phyloP scores from a whole-genome alignment of 1,140 invertebrate genomes.

The Zaprionus africanus region DNA sequence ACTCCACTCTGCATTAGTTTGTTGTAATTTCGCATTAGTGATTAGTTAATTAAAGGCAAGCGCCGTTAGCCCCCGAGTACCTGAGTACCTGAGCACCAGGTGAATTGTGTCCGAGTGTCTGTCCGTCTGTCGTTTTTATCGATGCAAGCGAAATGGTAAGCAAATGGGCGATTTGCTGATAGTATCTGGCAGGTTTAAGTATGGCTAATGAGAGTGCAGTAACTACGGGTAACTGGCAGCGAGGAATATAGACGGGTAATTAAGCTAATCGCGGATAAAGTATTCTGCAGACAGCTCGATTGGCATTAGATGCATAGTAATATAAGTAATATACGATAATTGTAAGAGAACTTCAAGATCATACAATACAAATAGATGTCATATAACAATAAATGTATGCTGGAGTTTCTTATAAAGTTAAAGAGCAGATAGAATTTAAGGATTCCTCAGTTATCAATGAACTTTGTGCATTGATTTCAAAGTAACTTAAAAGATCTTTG shows the following conservation, averaged over 20 bases:
- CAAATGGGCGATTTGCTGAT: constrained; percentile 27
- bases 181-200: not conserved
- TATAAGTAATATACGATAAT: not conserved
- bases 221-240: not conserved
- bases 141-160: constrained; percentile 14
- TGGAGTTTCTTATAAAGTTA: too few relatives aligned
- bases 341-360: not conserved
- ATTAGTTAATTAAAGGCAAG: constrained; percentile 73
- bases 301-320: not conserved
- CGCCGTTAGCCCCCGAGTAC: not conserved
- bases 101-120: not conserved
- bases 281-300: not conserved
- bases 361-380: too few relatives aligned
- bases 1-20: constrained; percentile 56
- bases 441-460: too few relatives aligned
- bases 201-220: constrained; percentile 1
- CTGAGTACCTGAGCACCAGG: not conserved
- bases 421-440: too few relatives aligned
- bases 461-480: too few relatives aligned
- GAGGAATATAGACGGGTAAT: not conserved
- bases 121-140: not conserved
- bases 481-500: too few relatives aligned
- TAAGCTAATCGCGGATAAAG: not conserved
- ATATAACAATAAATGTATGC: too few relatives aligned
- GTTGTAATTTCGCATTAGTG: constrained; percentile 70